These are phyloP conservation scores for Acanthaster planci DNA, from an alignment of 35 echinoderm and acorn worm genomes.

Conservation along the genomic window DNA sequence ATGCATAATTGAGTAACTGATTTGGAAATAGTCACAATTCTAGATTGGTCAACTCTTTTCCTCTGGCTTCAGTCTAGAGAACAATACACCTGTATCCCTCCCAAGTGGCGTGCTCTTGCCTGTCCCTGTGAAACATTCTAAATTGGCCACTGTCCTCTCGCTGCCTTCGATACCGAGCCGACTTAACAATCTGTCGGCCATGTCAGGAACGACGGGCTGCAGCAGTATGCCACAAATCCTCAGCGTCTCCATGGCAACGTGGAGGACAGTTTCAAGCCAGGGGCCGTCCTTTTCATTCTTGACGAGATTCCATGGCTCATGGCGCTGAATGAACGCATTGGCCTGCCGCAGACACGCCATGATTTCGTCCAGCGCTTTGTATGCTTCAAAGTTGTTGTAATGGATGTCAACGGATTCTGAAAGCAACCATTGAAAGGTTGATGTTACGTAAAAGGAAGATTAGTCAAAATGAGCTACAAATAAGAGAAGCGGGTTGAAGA, in stretches of 20 bases:
- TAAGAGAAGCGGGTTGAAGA: too few species aligned
- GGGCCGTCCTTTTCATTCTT: conserved; percentile 52
- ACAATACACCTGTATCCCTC: conserved; percentile 33
- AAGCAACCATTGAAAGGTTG: not conserved
- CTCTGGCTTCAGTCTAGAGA: conserved; percentile 35
- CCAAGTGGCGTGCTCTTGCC: conserved; percentile 19
- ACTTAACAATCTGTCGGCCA: conserved; percentile 66
- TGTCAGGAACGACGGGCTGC: conserved; percentile 77
- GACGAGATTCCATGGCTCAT: conserved; percentile 84
- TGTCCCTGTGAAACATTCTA: conserved; percentile 31
- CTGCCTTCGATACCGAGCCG: conserved; percentile 67
- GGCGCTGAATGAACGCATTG: conserved; percentile 83
- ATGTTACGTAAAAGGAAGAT: too few species aligned
- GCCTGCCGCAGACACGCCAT: conserved; percentile 79
- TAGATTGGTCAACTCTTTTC: conserved; percentile 17
- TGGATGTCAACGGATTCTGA: conserved; percentile 67
- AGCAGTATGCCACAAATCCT: conserved; percentile 82
- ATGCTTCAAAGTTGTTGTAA: conserved; percentile 68
- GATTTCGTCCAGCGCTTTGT: conserved; percentile 78
- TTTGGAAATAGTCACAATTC: too few species aligned
- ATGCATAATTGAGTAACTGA: too few species aligned
- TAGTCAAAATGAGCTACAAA: too few species aligned
- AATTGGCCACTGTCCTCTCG: conserved; percentile 49
- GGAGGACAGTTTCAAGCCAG: conserved; percentile 71
- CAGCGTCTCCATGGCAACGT: conserved; percentile 92